A percentile compares a stretch with the other conserved stretches of the same genome.
phyloP scores from a whole-genome alignment of 2,888 invertebrate species.

The Mesorhabditis belari region DNA sequence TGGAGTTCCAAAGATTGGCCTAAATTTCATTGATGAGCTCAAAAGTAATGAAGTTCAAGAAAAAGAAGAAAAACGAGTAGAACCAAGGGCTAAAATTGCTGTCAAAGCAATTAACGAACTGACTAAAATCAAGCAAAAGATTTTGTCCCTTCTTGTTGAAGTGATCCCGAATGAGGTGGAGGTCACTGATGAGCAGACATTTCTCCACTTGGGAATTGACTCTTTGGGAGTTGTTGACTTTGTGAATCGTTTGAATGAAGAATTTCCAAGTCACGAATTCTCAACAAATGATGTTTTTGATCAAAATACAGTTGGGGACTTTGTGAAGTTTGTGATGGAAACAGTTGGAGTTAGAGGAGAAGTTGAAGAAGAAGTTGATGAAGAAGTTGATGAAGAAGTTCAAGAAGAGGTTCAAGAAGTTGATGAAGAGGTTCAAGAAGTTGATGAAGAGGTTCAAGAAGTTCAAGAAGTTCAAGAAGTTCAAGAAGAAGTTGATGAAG shows the following conservation, averaged over 20 bases:
- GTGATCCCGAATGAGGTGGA: background rate
- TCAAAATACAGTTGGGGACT: constrained; percentile 27
- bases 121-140: constrained; percentile 18
- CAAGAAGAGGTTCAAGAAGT: no score
- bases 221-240: constrained; percentile 44
- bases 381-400: no score
- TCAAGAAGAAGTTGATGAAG: no score
- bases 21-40: no score
- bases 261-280: constrained; percentile 18
- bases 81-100: no score
- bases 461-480: no score
- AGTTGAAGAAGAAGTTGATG: no score
- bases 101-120: background rate
- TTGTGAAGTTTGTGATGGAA: constrained; percentile 13
- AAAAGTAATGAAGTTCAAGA: no score
- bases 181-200: constrained; percentile 8
- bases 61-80: no score
- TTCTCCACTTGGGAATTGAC: constrained; percentile 45
- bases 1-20: no score
- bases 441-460: no score
- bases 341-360: background rate
- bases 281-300: constrained; percentile 33
- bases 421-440: no score
- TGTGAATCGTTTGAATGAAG: constrained; percentile 30
- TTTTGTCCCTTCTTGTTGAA: constrained; percentile 43